Base-by-base conservation (phyloP, 2,113 vertebrate species). In the Cynocephalus volans region DNA sequence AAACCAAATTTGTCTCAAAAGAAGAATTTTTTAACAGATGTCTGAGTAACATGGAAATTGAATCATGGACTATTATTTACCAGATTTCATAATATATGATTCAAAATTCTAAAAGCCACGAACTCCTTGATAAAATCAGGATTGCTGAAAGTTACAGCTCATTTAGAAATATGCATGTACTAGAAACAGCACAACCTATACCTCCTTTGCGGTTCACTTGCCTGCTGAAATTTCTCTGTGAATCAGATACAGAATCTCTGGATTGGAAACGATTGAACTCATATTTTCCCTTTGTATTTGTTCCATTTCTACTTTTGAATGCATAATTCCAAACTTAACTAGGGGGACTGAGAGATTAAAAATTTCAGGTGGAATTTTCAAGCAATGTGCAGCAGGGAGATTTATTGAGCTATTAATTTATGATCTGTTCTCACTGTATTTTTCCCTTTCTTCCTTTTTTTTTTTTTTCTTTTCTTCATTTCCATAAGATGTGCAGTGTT, bases 71-170 rank as follows among this genome's bases (percentile, higher is more conserved):
- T 64, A 58, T 45, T 90, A 60, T 70, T 90, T 97, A 89, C 14
- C 24, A 87, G 83, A 88, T 88, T 81, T 95, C 50, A 73, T 36
- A 82, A 86, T 85, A 48, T 45, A 56, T 81, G 69, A 21, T 89
- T 93, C 56, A 90, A 77, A 79, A 79, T 58, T 65, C 7, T 85
- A 91, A 91, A 60, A 31, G 75, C 95, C 41, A 72, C 6, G 4
- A 92, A 80, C 62, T 87, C 33, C 52, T 65, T 93, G 97, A 97
- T 96, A 96, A 98, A 98, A 95, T 89, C 33, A 97, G 69, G 17
- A 86, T 26, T 82, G 2, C 17, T 97, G 79, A 65, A 93, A 96
- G 94, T 45, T 31, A 88, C 70, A 17, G 3, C 73, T 90, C 81
- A 11, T 90, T 97, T 90, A 88, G 89, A 97, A 98, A 98, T 90